A percentile compares a stretch with the other conserved stretches of the same genome.
These are phyloP conservation scores for Myioborus miniatus DNA, from an alignment of 2,797 vertebrate species.

Conservation along the genomic window DNA sequence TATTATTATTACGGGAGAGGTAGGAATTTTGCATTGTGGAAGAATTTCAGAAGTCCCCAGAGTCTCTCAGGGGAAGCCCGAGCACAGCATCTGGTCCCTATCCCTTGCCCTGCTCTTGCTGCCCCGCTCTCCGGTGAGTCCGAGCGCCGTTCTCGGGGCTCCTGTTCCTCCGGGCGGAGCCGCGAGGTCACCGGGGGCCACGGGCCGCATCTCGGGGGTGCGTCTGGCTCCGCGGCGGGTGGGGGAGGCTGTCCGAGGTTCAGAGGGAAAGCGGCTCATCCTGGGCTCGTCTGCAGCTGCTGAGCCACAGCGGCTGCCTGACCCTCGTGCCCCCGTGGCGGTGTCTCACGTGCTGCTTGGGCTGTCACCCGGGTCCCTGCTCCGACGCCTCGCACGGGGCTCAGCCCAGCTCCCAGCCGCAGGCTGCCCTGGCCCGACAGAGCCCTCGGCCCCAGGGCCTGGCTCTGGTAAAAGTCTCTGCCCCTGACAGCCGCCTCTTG, in stretches of 20 bases:
- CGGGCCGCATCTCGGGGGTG: rapidly evolving
- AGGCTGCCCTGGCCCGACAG: not conserved
- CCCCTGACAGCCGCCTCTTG: not conserved
- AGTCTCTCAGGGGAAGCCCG: rapidly evolving
- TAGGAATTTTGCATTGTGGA: not conserved
- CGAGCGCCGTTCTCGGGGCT: rapidly evolving
- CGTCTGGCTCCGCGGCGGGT: rapidly evolving
- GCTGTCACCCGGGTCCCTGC: not conserved
- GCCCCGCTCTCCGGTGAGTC: rapidly evolving
- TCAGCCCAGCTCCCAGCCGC: not conserved
- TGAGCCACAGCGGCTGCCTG: rapidly evolving
- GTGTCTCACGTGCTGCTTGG: not conserved
- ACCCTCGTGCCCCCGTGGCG: rapidly evolving
- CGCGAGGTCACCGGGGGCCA: rapidly evolving
- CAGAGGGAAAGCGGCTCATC: not conserved
- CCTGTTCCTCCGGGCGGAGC: rapidly evolving
- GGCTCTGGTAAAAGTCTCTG: not conserved
- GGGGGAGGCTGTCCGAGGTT: not conserved
- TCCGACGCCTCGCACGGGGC: rapidly evolving
- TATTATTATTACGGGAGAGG: not conserved
- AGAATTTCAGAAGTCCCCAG: not conserved
- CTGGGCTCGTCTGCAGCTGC: not conserved
- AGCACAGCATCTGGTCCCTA: rapidly evolving
- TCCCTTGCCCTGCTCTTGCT: not conserved
- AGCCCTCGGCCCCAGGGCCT: rapidly evolving